Evolutionary conservation across 2,797 vertebrate species (phyloP), one percentile per base, ranked within the genome.

Genomic region (Alosa sapidissima): DNA sequence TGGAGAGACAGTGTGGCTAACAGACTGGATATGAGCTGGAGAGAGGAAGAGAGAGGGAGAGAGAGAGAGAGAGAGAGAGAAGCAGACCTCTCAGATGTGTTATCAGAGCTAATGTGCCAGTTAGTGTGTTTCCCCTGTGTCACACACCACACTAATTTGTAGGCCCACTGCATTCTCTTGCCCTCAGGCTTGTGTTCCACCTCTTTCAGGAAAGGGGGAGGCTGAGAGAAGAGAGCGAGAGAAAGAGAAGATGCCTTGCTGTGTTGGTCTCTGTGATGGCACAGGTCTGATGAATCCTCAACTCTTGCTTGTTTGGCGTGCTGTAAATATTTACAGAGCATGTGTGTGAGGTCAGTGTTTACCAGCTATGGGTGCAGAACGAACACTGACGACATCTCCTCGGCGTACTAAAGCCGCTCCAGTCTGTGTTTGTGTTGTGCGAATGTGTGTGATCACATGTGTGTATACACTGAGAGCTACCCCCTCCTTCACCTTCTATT

Each of bases 291-390:
- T 41, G 88, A 86, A 91, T 87, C 84, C 87, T 85, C 84, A 89
- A 83, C 84, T 88, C 72, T 89, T 83, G 83, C 83, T 83, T 84
- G 89, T 89, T 89, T 89, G 87, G 81, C 82, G 85, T 86, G 81
- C 65, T 86, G 90, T 93, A 96, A 96, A 95, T 95, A 95, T 95
- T 95, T 95, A 94, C 93, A 86, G 82, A 87, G 88, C 90, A 88
- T 92, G 91, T 92, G 90, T 91, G 83, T 91, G 92, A 91, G 91
- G 91, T 89, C 87, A 90, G 88, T 93, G 93, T 95, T 95, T 94
- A 94, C 92, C 86, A 81, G 89, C 86, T 78, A 78, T 21, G 41
- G 72, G 41, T 78, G 72, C 72, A 78, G 41, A 78, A 47, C 82
- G 51, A 82, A 81, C 47, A 47, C 85, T 81, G 86, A 87, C 33